A percentile compares a stretch with the other conserved stretches of the same genome.
Evolutionary conservation across 2,113 vertebrate species (phyloP).

Genomic region (Colius striatus): DNA sequence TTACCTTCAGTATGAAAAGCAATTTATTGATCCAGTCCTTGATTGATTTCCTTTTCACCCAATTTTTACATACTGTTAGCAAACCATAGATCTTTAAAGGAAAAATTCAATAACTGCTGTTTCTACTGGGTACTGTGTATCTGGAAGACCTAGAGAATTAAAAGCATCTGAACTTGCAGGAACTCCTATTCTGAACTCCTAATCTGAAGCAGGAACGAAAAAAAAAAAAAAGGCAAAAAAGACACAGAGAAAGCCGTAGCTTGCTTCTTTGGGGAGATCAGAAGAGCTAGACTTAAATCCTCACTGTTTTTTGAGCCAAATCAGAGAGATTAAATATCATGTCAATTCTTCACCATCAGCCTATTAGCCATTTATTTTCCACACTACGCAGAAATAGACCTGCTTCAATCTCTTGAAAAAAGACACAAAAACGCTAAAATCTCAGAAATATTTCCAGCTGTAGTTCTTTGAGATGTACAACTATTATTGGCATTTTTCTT

Average conservation of each 20-base stretch:
- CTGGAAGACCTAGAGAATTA: not conserved
- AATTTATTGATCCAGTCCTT: conserved; percentile 51
- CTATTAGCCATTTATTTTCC: not conserved
- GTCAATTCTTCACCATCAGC: not conserved
- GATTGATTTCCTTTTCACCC: conserved; percentile 52
- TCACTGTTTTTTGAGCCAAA: not conserved
- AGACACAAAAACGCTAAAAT: not conserved
- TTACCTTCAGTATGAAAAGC: conserved; percentile 31
- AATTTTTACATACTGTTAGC: conserved; percentile 30
- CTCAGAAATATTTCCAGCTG: not conserved
- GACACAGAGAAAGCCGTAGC: not conserved
- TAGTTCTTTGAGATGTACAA: not conserved
- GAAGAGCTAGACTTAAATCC: not conserved
- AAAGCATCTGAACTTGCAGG: not conserved
- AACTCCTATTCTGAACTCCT: not conserved
- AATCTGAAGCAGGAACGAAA: not conserved
- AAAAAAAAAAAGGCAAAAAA: not conserved
- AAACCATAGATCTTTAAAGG: conserved; percentile 1
- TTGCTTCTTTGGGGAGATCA: not conserved
- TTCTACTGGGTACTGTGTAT: not conserved
- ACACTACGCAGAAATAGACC: not conserved
- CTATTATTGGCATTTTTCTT: not conserved
- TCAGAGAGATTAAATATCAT: not conserved
- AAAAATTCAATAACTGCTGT: conserved; percentile 38
- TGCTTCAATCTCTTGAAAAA: not conserved